A percentile compares a stretch with the other conserved stretches of the same genome.
Evolutionary conservation across 2,113 vertebrate genomes (phyloP).

Genomic region (Corapipo altera): DNA sequence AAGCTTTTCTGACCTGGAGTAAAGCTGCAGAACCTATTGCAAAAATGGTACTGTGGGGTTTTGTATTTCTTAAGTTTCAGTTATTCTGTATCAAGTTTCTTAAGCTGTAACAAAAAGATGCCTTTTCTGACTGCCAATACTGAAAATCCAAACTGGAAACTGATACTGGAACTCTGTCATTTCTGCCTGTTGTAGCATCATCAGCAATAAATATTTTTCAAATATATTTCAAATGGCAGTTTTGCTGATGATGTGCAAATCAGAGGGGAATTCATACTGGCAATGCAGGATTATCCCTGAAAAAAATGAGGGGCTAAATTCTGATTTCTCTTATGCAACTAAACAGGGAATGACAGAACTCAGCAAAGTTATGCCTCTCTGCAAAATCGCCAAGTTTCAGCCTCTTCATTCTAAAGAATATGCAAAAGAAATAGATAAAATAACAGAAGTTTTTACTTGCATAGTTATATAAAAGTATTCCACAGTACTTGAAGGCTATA

Average conservation of each 20-base stretch:
- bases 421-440: not conserved
- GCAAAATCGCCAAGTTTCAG: not conserved
- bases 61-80: not conserved
- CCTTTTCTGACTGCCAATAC: not conserved
- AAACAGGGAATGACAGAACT: not conserved
- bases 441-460: not conserved
- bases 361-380: not conserved
- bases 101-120: not conserved
- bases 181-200: not conserved
- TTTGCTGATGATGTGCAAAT: not conserved
- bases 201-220: not conserved
- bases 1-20: not conserved
- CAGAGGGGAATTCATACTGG: not conserved
- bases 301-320: not conserved
- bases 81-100: not conserved
- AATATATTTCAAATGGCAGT: not conserved
- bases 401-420: not conserved
- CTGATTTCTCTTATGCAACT: not conserved
- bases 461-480: not conserved
- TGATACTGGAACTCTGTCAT: not conserved
- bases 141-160: not conserved
- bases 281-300: not conserved
- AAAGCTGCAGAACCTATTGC: not conserved
- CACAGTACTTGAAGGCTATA: not conserved
- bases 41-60: not conserved